Conservation (phyloP, 2,797 vertebrate genomes). For the Lepus townsendii region DNA sequence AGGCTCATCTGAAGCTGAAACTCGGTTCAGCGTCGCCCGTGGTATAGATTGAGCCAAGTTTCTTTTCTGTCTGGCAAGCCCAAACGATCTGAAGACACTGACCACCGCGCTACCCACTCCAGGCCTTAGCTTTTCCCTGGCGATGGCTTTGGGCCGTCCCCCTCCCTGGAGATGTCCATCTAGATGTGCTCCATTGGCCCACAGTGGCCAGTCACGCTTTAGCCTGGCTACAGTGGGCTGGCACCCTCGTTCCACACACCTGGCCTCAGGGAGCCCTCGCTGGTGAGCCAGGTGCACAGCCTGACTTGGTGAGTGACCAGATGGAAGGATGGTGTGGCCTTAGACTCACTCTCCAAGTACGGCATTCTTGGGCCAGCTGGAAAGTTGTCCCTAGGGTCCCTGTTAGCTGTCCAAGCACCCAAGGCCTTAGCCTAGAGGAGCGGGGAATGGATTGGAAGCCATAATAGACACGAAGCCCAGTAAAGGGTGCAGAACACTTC, state of each 20-base stretch:
- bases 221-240: rapidly evolving
- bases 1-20: neutral
- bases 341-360: neutral
- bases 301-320: neutral
- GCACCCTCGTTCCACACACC: rapidly evolving
- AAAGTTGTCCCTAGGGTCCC: too few relatives aligned
- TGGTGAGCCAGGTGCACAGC: neutral
- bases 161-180: neutral
- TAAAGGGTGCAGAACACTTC: neutral
- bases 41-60: neutral
- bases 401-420: neutral
- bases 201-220: rapidly evolving
- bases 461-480: too few relatives aligned
- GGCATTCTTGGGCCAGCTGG: neutral
- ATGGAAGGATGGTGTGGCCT: too few relatives aligned
- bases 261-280: too few relatives aligned
- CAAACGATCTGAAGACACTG: neutral
- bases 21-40: neutral
- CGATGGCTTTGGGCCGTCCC: neutral
- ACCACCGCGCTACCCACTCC: neutral
- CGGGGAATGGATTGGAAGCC: neutral
- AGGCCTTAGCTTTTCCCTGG: neutral
- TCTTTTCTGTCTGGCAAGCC: neutral
- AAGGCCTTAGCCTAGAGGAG: neutral
- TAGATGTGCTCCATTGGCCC: neutral